Evolutionary conservation across 2,797 vertebrate species (phyloP), one percentile per base, ranked within the genome.

Genomic region (Myoxocephalus aenaeus): DNA sequence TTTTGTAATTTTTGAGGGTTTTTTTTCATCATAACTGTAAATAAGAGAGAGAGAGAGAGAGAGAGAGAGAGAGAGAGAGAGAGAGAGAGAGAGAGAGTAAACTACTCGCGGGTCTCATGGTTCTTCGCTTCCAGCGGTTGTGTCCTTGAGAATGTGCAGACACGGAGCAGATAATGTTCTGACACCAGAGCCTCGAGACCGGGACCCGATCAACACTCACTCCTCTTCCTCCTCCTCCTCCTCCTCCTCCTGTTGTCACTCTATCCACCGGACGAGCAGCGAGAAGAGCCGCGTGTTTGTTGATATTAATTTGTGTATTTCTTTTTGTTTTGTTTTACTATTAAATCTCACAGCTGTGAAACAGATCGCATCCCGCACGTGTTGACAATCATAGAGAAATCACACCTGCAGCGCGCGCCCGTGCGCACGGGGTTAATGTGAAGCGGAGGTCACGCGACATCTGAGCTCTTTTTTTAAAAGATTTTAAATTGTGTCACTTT

Each of bases 71-170:
- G 80, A 77, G 81, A 87, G 86, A 70, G 73, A n/a, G n/a, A n/a
- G n/a, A n/a, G n/a, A n/a, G n/a, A n/a, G n/a, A n/a, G n/a, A n/a
- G n/a, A n/a, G n/a, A n/a, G n/a, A n/a, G n/a, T 89, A 90, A 93
- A 92, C 90, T 83, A 84, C 87, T 73, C 90, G 79, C 62, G 40
- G 83, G 81, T 83, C 93, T 91, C 87, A 92, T 92, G 90, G 90
- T 91, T n/a, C n/a, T n/a, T n/a, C n/a, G n/a, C 73, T 84, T 84
- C 84, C 92, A 87, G 92, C 88, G 69, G 85, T 92, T 92, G 89
- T 93, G 95, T 93, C 95, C 95, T 96, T 96, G 95, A 95, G 92
- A 96, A 95, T 95, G 95, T 96, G 94, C 95, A 95, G 94, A 95
- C 95, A 94, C 81, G 89, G 85, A 82, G 90, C 94, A 96, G 95